Evolutionary conservation across 2,113 vertebrate genomes (phyloP).

Genomic region (Ailuropoda melanoleuca): DNA sequence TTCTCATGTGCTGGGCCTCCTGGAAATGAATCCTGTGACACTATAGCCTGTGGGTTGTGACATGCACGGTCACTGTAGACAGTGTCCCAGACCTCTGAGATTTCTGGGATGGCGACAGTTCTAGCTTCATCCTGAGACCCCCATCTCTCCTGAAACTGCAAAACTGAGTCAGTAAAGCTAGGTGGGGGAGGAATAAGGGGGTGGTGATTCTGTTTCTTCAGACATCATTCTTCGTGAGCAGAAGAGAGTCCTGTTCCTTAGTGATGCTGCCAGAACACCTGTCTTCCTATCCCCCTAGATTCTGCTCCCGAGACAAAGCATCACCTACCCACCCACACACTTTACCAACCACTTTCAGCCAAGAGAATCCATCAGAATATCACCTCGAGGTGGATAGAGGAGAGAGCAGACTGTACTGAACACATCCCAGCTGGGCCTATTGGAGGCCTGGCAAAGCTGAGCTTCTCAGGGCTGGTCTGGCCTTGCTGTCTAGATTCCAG

Average conservation of each 20-base stretch:
- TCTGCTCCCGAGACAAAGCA: neutral
- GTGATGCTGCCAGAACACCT: neutral
- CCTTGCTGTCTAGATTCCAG: neutral
- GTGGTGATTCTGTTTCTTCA: neutral
- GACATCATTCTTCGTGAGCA: neutral
- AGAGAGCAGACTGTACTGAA: neutral
- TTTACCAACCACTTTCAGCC: neutral
- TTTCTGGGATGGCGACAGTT: neutral
- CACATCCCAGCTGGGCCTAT: neutral
- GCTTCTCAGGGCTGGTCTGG: neutral
- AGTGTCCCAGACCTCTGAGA: neutral
- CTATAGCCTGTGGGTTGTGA: neutral
- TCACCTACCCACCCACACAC: neutral
- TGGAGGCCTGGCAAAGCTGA: neutral
- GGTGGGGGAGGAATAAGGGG: neutral
- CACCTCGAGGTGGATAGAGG: neutral
- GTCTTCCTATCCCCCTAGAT: neutral
- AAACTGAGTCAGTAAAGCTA: neutral
- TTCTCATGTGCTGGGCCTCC: conserved; percentile 75
- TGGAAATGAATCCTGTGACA: conserved; percentile 42
- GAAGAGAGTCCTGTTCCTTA: conserved; percentile 7
- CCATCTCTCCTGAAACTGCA: neutral
- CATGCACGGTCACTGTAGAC: neutral
- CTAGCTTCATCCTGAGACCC: neutral
- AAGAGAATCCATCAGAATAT: neutral